Conservation (phyloP, 2,113 vertebrate species). For the Mionectes macconnelli region DNA sequence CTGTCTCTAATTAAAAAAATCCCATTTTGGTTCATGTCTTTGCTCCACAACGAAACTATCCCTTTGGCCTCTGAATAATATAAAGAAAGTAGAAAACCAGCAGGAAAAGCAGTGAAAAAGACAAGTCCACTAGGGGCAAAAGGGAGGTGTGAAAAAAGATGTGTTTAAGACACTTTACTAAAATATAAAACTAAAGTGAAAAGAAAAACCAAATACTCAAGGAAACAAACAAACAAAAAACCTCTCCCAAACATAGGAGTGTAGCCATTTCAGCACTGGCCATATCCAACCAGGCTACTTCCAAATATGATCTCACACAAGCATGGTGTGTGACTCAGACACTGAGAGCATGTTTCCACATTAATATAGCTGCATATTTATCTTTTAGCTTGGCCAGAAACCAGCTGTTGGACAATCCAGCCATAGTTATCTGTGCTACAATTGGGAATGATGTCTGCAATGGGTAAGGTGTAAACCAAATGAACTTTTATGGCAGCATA, state of each 20-base stretch:
- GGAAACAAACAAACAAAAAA: accelerated
- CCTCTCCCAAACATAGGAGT: background rate
- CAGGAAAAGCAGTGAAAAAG: background rate
- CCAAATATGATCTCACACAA: background rate
- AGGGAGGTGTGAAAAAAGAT: background rate
- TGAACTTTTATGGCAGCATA: background rate
- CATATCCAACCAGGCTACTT: background rate
- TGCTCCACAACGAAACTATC: background rate
- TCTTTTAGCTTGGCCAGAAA: slow-evolving; percentile 74
- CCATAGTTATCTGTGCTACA: slow-evolving; percentile 70
- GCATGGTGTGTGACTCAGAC: background rate
- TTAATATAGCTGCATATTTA: background rate
- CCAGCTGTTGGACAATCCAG: slow-evolving; percentile 72
- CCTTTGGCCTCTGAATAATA: background rate
- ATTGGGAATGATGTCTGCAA: slow-evolving; percentile 82
- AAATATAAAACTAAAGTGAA: background rate
- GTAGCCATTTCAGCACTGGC: background rate
- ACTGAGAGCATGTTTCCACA: background rate
- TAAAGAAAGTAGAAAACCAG: background rate
- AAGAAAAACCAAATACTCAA: background rate
- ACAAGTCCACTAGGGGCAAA: background rate
- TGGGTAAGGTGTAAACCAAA: slow-evolving; percentile 51
- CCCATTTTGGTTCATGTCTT: background rate
- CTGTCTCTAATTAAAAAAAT: background rate
- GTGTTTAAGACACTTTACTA: background rate